Base-by-base conservation (phyloP, 2,888 invertebrate genomes). In the Volucella inanis region DNA sequence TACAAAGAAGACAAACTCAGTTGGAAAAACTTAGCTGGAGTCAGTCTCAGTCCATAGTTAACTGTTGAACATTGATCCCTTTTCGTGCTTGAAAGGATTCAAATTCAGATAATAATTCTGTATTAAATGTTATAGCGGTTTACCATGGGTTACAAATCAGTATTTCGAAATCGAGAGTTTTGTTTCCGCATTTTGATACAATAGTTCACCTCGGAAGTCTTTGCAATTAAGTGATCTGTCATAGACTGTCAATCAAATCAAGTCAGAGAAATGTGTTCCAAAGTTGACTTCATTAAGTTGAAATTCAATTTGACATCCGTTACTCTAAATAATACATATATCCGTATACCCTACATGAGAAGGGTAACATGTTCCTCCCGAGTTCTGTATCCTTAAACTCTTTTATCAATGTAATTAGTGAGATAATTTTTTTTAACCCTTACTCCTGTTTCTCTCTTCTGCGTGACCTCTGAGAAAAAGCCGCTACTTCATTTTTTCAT, bases 401-500 rank as follows among this genome's bases (percentile, higher is more conserved):
- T 47, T 65, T 84, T 75, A 75, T 75, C 57, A 68, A 77, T 84
- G 41, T 78, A 84, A 84, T 84, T 84, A 70, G 83, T 52, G 11
- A 47, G 55, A 74, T 80, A 31, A 8, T 11, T 31, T 59, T 41
- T 38, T 65, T 57, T 72, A 52, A 57, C 67, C 74, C 52, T 65
- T 50, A 47, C 41, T 54, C 14, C 39, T 31, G 14, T 31, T 4
- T 31, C 6, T 31, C 31, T 31, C 2, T 15, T 31, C 14, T 52
- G 59, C 52, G 64, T 65, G 68, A 59, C 70, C 76, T 61, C 62
- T 82, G 83, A 70, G 74, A 84, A 82, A 64, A 79, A 79, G 70
- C 75, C 47, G 67, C 67, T 76, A 67, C 80, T 72, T 80, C 80
- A 80, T 85, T 76, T 76, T 79, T 4, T 6, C 76, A 68, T 85